Evolutionary conservation across 1,140 invertebrate genomes (phyloP), one percentile per base, ranked within the genome.

Genomic region (Batillaria attramentaria): DNA sequence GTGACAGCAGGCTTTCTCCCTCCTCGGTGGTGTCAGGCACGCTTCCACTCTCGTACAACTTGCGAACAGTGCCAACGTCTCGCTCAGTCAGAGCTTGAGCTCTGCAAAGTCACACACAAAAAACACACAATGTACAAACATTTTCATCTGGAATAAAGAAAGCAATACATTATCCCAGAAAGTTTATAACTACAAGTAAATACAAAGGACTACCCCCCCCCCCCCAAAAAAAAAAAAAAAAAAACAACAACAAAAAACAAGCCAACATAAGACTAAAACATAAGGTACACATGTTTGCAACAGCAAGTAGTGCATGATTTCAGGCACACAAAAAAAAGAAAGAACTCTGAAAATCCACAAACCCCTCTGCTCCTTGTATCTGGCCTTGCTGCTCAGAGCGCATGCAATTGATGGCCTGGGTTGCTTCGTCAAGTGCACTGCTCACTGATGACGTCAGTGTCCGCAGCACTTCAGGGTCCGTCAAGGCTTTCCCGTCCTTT

Each of bases 11-110:
- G 41, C 98, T 99, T 92, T 99, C 98, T 10, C 98, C 99, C 91
- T 99, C 91, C 90, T 99, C 98, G 4, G 97, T 99, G 89, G 98
- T 97, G 77, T 97, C 97, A 92, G 99, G 99, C 83, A 99, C 98
- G 87, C 97, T 96, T 18, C 95, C 92, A 31, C 97, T 97, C 92
- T 98, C 97, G 66, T 97, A 96, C 46, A 98, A 93, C 81, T 91
- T 90, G 78, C 91, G 86, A 20, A 98, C 97, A 20, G 96, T 96
- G 43, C 73, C 73, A 28, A 35, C 57, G 37, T 75, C 73, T 13
- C 73, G 73, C 39, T 75, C 73, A 39, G 13, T 65, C 33, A 75
- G 54, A 37, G 73, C 54, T 42, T 75, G 73, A 39, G 95, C 95
- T 78, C 93, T 90, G 81, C 81, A 77, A 84, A 87, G 60, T 54